These are phyloP conservation scores for Oryzias curvinotus DNA, from an alignment of 2,113 vertebrate species.

Conservation along the genomic window DNA sequence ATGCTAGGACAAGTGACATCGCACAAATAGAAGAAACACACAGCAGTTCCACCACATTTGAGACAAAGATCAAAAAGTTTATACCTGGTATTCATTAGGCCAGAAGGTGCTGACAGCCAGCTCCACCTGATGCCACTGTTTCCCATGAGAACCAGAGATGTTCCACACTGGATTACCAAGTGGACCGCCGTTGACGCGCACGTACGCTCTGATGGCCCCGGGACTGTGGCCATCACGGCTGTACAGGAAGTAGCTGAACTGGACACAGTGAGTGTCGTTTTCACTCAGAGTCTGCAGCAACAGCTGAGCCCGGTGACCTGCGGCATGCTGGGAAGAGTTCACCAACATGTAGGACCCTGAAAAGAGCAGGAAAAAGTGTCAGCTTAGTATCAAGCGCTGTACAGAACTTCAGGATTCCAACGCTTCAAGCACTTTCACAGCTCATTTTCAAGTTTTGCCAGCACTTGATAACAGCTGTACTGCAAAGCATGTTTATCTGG, in stretches of 20 bases:
- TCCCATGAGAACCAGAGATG: slow-evolving; percentile 84
- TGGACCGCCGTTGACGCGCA: slow-evolving; percentile 88
- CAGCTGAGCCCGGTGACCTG: slow-evolving; percentile 89
- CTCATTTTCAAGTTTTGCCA: no score
- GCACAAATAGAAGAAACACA: no score
- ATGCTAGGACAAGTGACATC: not conserved
- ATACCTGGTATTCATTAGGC: slow-evolving; percentile 97
- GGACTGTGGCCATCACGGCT: slow-evolving; percentile 92
- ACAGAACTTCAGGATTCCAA: no score
- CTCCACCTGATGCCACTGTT: slow-evolving; percentile 95
- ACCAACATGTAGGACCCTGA: slow-evolving; percentile 96
- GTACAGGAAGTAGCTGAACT: slow-evolving; percentile 98
- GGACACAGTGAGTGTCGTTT: slow-evolving; percentile 97
- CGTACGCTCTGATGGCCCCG: slow-evolving; percentile 85
- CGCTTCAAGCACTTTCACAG: no score
- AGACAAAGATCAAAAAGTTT: not conserved
- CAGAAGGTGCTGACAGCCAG: slow-evolving; percentile 97
- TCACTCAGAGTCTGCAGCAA: slow-evolving; percentile 92
- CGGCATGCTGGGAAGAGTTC: slow-evolving; percentile 90
- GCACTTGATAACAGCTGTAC: no score
- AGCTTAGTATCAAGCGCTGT: not conserved
- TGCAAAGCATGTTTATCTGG: no score
- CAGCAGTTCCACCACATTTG: no score
- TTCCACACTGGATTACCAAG: slow-evolving; percentile 92
- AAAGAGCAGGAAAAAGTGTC: slow-evolving; percentile 13